phyloP scores from a whole-genome alignment of 2,888 invertebrate genomes.

The Rhagonycha fulva region DNA sequence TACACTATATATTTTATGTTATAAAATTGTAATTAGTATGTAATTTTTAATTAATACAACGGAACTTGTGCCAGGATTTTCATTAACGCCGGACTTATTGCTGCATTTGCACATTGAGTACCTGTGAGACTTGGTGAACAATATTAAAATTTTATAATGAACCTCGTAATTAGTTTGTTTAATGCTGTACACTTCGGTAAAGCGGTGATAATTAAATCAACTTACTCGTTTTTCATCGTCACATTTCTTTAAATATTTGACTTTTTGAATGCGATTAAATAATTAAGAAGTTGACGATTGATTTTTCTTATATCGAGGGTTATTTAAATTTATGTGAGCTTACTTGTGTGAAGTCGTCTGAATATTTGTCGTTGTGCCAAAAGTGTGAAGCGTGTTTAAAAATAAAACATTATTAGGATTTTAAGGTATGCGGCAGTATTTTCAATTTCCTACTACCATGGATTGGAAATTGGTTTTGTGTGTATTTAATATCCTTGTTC shows the following conservation, averaged over 20 bases:
- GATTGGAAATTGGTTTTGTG: constrained; percentile 40
- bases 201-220: constrained; percentile 7
- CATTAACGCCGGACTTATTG: constrained; percentile 4
- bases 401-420: constrained; percentile 24
- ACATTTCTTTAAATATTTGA: not conserved
- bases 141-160: constrained; percentile 7
- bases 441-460: constrained; percentile 28
- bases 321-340: constrained; percentile 8
- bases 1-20: not conserved
- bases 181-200: not conserved
- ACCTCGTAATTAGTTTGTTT: not conserved
- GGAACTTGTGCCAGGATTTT: constrained; percentile 10
- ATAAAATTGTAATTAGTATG: not conserved
- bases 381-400: constrained; percentile 29
- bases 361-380: constrained; percentile 39
- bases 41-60: constrained; percentile 6
- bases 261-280: not conserved
- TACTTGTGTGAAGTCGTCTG: constrained; percentile 11
- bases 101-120: constrained; percentile 5
- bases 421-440: constrained; percentile 21
- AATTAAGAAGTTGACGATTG: not conserved
- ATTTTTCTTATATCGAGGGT: not conserved
- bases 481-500: constrained; percentile 36
- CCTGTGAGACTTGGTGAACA: not conserved
- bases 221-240: not conserved